These are phyloP conservation scores for Pseudonaja textilis DNA, from an alignment of 2,113 vertebrate species.

Conservation along the genomic window DNA sequence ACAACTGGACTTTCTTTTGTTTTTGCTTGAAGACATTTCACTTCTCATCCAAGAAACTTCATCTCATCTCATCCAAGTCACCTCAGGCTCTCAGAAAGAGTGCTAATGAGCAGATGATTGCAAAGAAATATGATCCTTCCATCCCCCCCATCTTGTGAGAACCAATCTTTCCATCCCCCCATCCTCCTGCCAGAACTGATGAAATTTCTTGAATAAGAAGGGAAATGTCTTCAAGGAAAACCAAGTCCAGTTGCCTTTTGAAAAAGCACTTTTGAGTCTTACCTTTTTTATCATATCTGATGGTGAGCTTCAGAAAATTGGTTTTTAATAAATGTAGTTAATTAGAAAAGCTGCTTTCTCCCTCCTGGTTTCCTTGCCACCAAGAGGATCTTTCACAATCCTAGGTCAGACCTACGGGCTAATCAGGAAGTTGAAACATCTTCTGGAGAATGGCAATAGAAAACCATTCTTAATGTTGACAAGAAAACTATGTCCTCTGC, in stretches of 20 bases:
- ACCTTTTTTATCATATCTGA: not conserved
- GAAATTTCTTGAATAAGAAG: not conserved
- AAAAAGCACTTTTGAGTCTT: not conserved
- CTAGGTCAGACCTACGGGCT: not conserved
- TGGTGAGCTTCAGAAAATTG: not conserved
- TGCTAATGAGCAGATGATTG: too few relatives aligned
- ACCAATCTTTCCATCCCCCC: too few relatives aligned
- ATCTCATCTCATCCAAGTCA: not conserved
- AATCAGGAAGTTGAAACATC: not conserved
- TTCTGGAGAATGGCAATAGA: not conserved
- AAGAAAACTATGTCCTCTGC: not conserved
- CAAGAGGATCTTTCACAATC: not conserved
- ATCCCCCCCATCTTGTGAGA: too few relatives aligned
- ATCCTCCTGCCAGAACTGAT: not conserved
- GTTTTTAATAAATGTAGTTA: not conserved
- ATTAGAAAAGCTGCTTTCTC: not conserved
- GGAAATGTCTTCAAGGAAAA: not conserved
- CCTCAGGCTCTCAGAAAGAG: too few relatives aligned
- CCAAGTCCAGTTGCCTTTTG: not conserved
- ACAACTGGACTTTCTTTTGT: not conserved
- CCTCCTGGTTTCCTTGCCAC: not conserved
- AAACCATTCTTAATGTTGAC: not conserved
- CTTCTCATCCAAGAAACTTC: not conserved
- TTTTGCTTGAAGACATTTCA: not conserved
- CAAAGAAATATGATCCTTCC: too few relatives aligned